These are phyloP conservation scores for Tupaia chinensis DNA, from an alignment of 2,113 vertebrate species.

Conservation along the genomic window DNA sequence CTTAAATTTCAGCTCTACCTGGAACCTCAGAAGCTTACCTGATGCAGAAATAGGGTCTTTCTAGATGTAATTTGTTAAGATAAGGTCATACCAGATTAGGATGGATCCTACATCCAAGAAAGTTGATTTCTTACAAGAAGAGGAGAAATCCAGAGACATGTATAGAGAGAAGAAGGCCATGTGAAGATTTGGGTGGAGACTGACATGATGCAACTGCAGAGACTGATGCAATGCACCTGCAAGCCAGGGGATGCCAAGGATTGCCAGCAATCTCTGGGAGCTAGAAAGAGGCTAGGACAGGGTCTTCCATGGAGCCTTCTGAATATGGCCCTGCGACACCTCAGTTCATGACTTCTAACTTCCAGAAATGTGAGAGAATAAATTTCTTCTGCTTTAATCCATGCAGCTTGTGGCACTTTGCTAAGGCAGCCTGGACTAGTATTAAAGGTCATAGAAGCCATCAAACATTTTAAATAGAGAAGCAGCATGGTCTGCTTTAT, in stretches of 20 bases:
- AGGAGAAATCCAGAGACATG: background rate
- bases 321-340: background rate
- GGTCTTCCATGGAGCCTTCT: background rate
- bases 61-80: background rate
- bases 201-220: background rate
- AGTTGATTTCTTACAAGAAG: background rate
- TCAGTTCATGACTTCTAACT: background rate
- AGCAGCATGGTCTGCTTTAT: background rate
- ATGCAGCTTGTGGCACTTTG: background rate
- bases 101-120: background rate
- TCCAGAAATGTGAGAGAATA: background rate
- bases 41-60: background rate
- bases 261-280: too few species aligned
- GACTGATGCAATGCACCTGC: fast-evolving
- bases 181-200: background rate
- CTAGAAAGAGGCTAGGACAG: background rate
- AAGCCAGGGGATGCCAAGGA: background rate
- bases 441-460: background rate
- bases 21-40: background rate
- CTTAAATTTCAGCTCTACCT: background rate
- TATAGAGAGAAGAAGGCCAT: background rate
- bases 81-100: background rate
- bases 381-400: background rate
- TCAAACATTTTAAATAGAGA: background rate
- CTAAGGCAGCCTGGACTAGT: background rate